Percentiles rank a stretch among this genome's conserved stretches.
Conservation (phyloP, 2,888 invertebrate species). For the Synanthedon vespiformis region DNA sequence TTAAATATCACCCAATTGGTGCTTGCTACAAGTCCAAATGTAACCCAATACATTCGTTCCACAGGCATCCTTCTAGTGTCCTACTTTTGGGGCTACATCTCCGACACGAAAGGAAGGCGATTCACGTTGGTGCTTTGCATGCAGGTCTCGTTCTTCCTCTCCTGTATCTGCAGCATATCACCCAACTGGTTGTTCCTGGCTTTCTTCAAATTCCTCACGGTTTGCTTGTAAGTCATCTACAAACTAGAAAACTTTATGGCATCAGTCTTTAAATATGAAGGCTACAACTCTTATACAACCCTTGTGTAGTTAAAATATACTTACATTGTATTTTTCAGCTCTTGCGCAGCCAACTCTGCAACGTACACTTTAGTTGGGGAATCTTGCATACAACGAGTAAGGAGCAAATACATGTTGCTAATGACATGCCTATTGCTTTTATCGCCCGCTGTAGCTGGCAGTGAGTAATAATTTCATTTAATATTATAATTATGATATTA, state of each 20-base stretch:
- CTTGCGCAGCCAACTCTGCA: conserved; percentile 65
- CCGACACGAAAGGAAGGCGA: conserved; percentile 49
- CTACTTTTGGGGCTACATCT: conserved; percentile 56
- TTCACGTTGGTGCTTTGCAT: conserved; percentile 46
- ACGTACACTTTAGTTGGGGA: conserved; percentile 72
- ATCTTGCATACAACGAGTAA: conserved; percentile 49
- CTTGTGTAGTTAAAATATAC: neutral
- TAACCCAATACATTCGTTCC: conserved; percentile 5
- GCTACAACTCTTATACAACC: no score
- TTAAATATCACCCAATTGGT: no score
- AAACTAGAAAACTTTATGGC: no score
- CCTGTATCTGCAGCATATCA: conserved; percentile 47
- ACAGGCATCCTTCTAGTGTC: conserved; percentile 56
- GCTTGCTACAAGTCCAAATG: no score
- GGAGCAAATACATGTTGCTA: conserved; percentile 55
- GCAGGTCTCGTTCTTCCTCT: conserved; percentile 39
- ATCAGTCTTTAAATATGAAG: no score
- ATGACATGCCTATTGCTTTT: conserved; percentile 54
- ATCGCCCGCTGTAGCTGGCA: conserved; percentile 46
- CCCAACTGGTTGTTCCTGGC: conserved; percentile 52
- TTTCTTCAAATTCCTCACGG: conserved; percentile 46
- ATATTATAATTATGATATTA: no score
- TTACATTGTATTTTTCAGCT: conserved; percentile 22
- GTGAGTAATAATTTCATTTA: conserved; percentile 18
- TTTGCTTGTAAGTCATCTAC: conserved; percentile 49